Conservation (phyloP, 2,888 invertebrate species). For the Imbricaverruca yamaguchii region DNA sequence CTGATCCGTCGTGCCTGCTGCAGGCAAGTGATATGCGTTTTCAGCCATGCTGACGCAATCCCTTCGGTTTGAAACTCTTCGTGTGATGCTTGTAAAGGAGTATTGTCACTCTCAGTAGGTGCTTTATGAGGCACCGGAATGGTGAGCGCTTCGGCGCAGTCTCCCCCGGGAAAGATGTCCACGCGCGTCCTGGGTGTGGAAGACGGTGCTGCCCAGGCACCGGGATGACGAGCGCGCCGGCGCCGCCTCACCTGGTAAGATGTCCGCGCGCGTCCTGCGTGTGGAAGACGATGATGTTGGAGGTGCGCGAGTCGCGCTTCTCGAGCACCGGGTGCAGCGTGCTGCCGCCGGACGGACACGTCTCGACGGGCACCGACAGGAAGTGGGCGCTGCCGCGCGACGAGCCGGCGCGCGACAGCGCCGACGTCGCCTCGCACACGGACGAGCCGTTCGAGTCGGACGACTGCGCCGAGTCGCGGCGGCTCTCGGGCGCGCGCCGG, state of each 20-base stretch:
- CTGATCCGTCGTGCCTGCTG: no score
- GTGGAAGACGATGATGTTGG: conserved; percentile 33
- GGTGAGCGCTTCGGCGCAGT: no score
- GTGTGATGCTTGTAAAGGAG: no score
- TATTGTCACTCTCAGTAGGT: no score
- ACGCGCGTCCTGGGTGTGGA: no score
- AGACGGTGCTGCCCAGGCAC: no score
- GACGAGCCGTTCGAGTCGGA: conserved; percentile 30
- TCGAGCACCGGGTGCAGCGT: conserved; percentile 7
- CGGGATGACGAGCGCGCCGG: no score
- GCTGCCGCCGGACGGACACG: conserved; percentile 3
- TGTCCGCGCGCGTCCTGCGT: conserved; percentile 33
- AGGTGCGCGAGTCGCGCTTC: conserved; percentile 18
- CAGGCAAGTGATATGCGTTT: no score
- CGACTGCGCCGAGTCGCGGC: conserved; percentile 26
- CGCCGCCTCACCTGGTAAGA: conserved; percentile 29
- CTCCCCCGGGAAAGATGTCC: no score
- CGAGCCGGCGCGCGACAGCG: conserved; percentile 12
- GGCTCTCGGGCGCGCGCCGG: conserved; percentile 11
- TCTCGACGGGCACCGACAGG: conserved; percentile 8
- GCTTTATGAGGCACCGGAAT: no score
- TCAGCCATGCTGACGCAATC: no score
- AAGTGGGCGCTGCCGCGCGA: conserved; percentile 8
- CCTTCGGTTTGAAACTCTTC: no score
- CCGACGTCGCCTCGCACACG: neutral